Percentiles rank a stretch among this genome's conserved stretches.
Conservation (phyloP, 2,797 vertebrate species). For the Balearica regulorum region DNA sequence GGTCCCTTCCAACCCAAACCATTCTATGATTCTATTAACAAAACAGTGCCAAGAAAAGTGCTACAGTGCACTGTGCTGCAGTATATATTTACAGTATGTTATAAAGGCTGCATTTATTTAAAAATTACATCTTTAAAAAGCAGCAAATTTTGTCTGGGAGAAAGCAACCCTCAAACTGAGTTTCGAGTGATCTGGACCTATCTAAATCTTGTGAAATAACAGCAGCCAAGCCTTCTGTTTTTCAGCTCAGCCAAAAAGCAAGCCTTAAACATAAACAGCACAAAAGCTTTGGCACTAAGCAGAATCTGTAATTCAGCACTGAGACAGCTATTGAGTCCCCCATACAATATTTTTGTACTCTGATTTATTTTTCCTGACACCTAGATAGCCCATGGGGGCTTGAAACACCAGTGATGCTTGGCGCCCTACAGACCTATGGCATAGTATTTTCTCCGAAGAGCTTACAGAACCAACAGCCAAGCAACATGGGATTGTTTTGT, state of each 20-base stretch:
- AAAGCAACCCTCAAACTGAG: background rate
- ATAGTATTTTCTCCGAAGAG: background rate
- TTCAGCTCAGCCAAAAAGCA: conserved; percentile 3
- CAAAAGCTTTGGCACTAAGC: background rate
- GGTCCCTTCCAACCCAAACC: no score
- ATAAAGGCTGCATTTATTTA: background rate
- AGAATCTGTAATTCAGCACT: background rate
- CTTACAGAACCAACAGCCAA: background rate
- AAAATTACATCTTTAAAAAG: background rate
- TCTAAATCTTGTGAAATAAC: background rate
- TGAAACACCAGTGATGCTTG: background rate
- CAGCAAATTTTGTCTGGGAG: background rate
- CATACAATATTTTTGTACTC: background rate
- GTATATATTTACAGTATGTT: background rate
- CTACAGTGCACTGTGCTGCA: background rate
- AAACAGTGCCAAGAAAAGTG: background rate
- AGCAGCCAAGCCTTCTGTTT: conserved; percentile 14
- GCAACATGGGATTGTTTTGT: conserved; percentile 4
- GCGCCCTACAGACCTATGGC: background rate
- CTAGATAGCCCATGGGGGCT: background rate
- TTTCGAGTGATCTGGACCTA: background rate
- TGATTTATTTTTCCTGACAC: conserved; percentile 10
- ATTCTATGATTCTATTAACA: background rate
- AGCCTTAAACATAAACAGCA: conserved; percentile 8
- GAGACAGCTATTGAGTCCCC: background rate